Evolutionary conservation across 2,113 vertebrate genomes (phyloP), one percentile per base, ranked within the genome.

Genomic region (Puntigrus tetrazona): DNA sequence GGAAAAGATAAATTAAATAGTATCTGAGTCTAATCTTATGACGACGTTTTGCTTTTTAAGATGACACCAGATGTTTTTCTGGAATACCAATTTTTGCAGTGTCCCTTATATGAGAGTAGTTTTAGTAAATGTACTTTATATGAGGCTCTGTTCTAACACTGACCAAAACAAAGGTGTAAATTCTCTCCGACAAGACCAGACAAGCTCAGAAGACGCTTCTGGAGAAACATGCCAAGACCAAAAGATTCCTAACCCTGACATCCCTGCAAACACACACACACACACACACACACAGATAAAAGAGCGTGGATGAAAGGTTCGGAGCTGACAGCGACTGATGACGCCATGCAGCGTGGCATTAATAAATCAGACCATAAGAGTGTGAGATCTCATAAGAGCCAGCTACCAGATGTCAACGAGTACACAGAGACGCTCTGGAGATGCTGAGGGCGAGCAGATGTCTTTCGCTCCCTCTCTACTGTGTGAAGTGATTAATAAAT

Each of bases 201-300:
- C 93, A 89, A 5, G 90, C 81, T 85, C 27, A 13, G 77, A 84
- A 72, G 78, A 85, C 81, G 75, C 76, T 84, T 90, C 88, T 87
- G 84, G 45, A 91, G 90, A 87, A 91, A 86, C 90, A 78, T 41
- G 86, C 85, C 89, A 59, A 91, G 89, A 92, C 88, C 89, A 52
- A 90, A 78, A 79, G 86, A 89, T 90, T 90, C 87, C 91, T 90
- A 91, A 83, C 83, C 43, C 16, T 20, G 65, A 57, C 59, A 63
- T 47, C 22, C 13, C 38, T 36, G 3, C 43, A 55, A 41, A n/a
- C 36, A 43, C 70, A 78, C 67, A 27, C 5, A 84, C 47, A 16
- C 52, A 65, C 47, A 41, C 25, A 14, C 72, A 83, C 47, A 16
- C n/a, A 72, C 4, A n/a, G 9, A 72, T 43, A 72, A 72, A 72